Evolutionary conservation across 92 coral and sea anemone species (phyloP), one percentile per base, ranked within the genome.

Genomic region (Desmophyllum pertusum): DNA sequence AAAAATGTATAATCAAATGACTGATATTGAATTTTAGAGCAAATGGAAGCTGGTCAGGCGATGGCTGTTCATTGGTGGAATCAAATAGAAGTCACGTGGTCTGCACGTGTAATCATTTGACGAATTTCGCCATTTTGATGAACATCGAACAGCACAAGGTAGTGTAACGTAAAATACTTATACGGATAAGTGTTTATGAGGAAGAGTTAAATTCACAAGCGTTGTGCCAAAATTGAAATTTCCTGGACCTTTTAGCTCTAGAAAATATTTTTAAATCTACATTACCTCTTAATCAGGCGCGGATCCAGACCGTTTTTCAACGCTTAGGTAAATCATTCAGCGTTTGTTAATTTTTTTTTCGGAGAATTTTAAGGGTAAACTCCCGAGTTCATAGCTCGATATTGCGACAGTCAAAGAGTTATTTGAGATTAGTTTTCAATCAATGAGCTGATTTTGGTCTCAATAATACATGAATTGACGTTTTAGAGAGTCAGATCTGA

Each of bases 51-150:
- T 92, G 95, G 95, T 92, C 95, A 48, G 70, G 76, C 15, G 68
- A 65, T 69, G 95, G 95, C 15, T 92, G 95, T 59, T 86, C 80
- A 29, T 66, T 90, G 67, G 74, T 71, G 42, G 31, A 79, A 5
- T 52, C 92, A 17, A 80, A 76, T 72, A 40, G 72, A 11, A 65
- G 46, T n/a, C 42, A 55, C 72, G 84, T 84, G 40, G 87, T 83
- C 21, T 92, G 95, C 79, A 83, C 89, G 21, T 92, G 95, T 66
- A 89, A 92, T 77, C 95, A 92, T 76, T 38, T 92, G 82, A 92
- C 95, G 1, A 89, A 91, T 83, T 92, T 92, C 63, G 95, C 95
- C 8, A 73, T 92, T 39, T 78, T 91, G 30, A 84, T 91, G 87
- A 85, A 91, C 79, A 77, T 88, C 35, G 77, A 84, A 27, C 75